Conservation (phyloP, 2,797 vertebrate genomes). For the Ptychobarbus kaznakovi region DNA sequence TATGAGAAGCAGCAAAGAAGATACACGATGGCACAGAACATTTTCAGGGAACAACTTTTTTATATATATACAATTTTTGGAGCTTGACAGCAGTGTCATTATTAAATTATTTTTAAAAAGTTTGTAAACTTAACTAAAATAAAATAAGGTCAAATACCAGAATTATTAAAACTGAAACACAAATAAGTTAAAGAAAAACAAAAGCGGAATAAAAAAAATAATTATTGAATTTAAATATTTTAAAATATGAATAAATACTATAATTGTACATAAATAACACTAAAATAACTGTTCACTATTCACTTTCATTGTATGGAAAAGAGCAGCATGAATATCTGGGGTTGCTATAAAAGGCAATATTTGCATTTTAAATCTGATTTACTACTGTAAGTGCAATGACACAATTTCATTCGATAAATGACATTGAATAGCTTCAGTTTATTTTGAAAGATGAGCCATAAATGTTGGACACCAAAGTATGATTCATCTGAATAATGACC, state of each 20-base stretch:
- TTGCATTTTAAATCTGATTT: too few species aligned
- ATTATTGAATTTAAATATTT: too few species aligned
- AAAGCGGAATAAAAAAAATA: too few species aligned
- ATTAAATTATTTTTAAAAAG: too few species aligned
- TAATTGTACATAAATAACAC: too few species aligned
- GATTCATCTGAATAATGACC: not conserved
- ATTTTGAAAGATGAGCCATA: not conserved
- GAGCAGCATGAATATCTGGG: too few species aligned
- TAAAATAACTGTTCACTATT: too few species aligned
- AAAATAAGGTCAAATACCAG: not conserved
- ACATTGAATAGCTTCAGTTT: not conserved
- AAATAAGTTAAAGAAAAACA: not conserved
- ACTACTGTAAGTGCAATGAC: not conserved
- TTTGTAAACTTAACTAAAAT: not conserved
- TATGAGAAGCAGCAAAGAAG: not conserved
- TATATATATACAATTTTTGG: not conserved
- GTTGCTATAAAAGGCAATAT: too few species aligned
- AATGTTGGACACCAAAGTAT: not conserved
- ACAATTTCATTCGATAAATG: not conserved
- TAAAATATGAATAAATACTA: too few species aligned
- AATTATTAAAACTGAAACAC: not conserved
- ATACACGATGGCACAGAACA: too few species aligned
- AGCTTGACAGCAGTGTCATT: not conserved
- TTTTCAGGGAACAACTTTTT: too few species aligned
- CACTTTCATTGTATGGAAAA: too few species aligned